These are phyloP conservation scores for Trichopria drosophilae DNA, from an alignment of 2,888 invertebrate species.

Conservation along the genomic window DNA sequence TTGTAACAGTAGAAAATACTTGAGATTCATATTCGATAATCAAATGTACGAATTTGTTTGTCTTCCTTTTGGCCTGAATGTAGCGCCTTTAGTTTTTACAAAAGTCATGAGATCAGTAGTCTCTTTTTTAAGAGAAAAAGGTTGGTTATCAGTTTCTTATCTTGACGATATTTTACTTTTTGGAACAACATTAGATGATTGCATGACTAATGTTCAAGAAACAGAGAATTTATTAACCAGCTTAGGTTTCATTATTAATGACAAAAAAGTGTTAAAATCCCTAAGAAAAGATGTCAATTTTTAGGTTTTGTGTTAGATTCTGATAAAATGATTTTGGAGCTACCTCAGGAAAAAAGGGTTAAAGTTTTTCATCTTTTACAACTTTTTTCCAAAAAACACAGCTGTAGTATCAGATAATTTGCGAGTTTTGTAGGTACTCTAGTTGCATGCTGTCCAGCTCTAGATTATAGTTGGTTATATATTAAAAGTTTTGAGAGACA, in stretches of 20 bases:
- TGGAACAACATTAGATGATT: conserved; percentile 8
- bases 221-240: neutral
- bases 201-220: conserved; percentile 1
- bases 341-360: conserved; percentile 10
- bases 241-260: conserved; percentile 7
- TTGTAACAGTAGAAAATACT: conserved; percentile 5
- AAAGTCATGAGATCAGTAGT: conserved; percentile 25
- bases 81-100: conserved; percentile 23
- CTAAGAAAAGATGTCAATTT: conserved; percentile 6
- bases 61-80: conserved; percentile 27
- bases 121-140: conserved; percentile 5
- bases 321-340: conserved; percentile 17
- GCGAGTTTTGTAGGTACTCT: conserved; percentile 23
- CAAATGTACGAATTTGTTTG: conserved; percentile 20
- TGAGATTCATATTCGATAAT: conserved; percentile 18
- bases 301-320: conserved; percentile 16
- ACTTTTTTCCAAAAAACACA: neutral
- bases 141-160: conserved; percentile 3
- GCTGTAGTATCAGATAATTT: conserved; percentile 23
- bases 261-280: conserved; percentile 8
- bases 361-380: neutral
- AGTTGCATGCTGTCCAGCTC: conserved; percentile 19
- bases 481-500: conserved; percentile 23
- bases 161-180: conserved; percentile 28
- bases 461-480: conserved; percentile 19